phyloP scores from a whole-genome alignment of 2,113 vertebrate species.

The Parotia lawesii region DNA sequence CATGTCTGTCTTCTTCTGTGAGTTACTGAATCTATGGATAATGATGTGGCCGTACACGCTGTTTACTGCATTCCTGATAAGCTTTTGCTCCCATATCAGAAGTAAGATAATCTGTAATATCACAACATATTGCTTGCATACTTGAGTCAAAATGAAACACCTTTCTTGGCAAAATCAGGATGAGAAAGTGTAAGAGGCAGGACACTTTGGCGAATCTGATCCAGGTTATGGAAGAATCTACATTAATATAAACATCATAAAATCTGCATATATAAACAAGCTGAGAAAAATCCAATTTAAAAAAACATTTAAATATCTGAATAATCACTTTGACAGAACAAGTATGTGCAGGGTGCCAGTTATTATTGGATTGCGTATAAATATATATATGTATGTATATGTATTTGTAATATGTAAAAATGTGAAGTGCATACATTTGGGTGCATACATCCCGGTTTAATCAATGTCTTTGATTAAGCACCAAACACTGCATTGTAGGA shows the following conservation, averaged over 20 bases:
- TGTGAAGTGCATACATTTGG: not conserved
- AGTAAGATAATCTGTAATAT: not conserved
- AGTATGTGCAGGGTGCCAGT: not conserved
- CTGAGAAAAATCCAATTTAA: not conserved
- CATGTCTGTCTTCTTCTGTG: not conserved
- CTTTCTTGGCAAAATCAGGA: not conserved
- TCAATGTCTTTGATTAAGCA: not conserved
- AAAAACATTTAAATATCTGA: not conserved
- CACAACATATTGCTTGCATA: not conserved
- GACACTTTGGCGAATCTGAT: not conserved
- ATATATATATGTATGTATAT: too few species aligned
- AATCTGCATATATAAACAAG: not conserved
- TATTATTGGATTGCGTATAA: not conserved
- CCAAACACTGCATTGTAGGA: not conserved
- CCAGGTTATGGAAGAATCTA: not conserved
- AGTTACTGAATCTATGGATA: not conserved
- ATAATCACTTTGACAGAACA: not conserved
- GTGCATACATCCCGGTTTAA: not conserved
- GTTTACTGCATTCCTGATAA: not conserved
- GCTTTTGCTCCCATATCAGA: accelerated
- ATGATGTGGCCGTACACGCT: not conserved
- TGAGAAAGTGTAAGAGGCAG: not conserved
- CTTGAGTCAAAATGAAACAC: not conserved
- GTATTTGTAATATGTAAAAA: not conserved
- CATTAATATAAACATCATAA: not conserved